Base-by-base conservation (phyloP, 64 coral and sea anemone species). In the Montipora efflorescens region DNA sequence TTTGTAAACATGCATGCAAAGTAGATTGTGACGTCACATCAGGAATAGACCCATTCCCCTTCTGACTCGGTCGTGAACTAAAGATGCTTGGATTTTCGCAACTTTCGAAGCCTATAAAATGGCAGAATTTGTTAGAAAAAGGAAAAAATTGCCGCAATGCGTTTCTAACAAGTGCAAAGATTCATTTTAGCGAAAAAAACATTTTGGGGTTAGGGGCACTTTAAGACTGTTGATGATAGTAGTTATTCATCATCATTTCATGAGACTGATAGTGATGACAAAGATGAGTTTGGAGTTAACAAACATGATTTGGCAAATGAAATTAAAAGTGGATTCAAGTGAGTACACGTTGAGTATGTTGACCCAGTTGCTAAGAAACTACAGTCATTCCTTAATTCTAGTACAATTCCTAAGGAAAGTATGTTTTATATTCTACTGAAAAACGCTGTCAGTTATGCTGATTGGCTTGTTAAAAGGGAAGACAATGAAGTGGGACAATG, bases 191-290 rank as follows among this genome's bases (percentile, higher is more conserved):
- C n/a, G n/a, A n/a, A n/a, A n/a, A n/a, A n/a, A n/a, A n/a, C n/a
- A n/a, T n/a, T n/a, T n/a, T n/a, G n/a, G n/a, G n/a, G n/a, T n/a
- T n/a, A n/a, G n/a, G n/a, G n/a, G n/a, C n/a, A n/a, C n/a, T n/a
- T n/a, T n/a, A n/a, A 94, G 84, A 12, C 59, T 13, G 88, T 4
- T 94, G 9, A 12, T 93, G 91, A 93, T 71, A 84, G 88, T 93
- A 93, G 83, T 94, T 94, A 94, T 82, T 59, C 92, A 88, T 94
- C 92, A 13, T 94, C 92, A 59, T 89, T 94, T 94, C n/a, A 88
- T 81, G 84, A 94, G 8, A 57, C 84, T 74, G 92, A 81, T 21
- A 93, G 21, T 80, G 92, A 88, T 94, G 76, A 57, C 52, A 57
- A 57, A 57, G 52, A 93, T 88, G 92, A 93, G 20, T 82, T 94